These are phyloP conservation scores for Acanthochromis polyacanthus DNA, from an alignment of 2,113 vertebrate species.

Conservation along the genomic window DNA sequence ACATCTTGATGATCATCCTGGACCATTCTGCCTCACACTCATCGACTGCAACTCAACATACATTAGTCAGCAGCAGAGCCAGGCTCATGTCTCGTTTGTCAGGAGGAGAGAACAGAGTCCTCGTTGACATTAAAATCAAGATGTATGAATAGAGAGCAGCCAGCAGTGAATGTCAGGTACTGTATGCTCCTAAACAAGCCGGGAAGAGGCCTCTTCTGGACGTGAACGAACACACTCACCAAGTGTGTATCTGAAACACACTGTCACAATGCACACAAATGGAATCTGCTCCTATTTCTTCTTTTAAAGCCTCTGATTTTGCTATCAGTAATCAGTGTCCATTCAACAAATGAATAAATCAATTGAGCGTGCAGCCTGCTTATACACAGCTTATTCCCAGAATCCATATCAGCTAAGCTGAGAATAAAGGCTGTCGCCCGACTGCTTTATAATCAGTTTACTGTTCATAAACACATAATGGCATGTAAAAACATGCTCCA, in stretches of 20 bases:
- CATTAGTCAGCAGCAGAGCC: constrained; percentile 74
- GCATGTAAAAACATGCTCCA: constrained; percentile 28
- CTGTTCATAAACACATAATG: constrained; percentile 24
- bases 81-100: constrained; percentile 68
- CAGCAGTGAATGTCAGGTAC: constrained; percentile 27
- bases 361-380: constrained; percentile 47
- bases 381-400: constrained; percentile 37
- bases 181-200: constrained; percentile 29
- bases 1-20: constrained; percentile 81
- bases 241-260: background rate
- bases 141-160: constrained; percentile 36
- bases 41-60: constrained; percentile 77
- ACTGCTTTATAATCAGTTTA: constrained; percentile 31
- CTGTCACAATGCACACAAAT: background rate
- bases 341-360: constrained; percentile 66
- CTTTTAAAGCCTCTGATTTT: constrained; percentile 38
- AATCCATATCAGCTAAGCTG: constrained; percentile 55
- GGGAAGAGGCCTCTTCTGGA: constrained; percentile 13
- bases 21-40: constrained; percentile 71
- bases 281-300: constrained; percentile 27
- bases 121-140: constrained; percentile 59
- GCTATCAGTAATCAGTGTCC: constrained; percentile 51
- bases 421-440: constrained; percentile 20
- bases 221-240: constrained; percentile 1
- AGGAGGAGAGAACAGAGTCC: constrained; percentile 34